Base-by-base conservation (phyloP, 2,113 vertebrate genomes). In the Aegypius monachus region DNA sequence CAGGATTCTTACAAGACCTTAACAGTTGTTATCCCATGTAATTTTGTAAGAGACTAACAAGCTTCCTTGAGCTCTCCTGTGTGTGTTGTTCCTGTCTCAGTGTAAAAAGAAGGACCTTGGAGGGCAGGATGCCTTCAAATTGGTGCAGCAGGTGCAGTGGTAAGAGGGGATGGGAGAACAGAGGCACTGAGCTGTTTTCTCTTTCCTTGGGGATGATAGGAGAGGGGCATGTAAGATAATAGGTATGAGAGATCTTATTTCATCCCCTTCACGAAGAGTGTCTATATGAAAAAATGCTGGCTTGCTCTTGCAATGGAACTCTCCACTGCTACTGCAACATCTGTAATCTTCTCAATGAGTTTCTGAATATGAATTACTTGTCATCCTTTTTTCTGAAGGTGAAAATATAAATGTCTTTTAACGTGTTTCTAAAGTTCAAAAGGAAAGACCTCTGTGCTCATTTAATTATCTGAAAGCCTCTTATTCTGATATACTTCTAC, bases 401-500 rank as follows among this genome's bases (percentile, higher is more conserved):
- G 38, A 80, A 84, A 83, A 75, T 80, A 85, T 26, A 95, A 94
- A 88, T 40, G 31, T 70, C 79, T 95, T 93, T 65, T 89, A 73
- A 84, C 40, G 8, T 63, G 6, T 81, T 95, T 86, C 56, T 71
- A 32, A 82, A 25, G 27, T 92, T 96, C 47, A 83, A 23, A 93
- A 75, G 29, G 34, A 20, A 94, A 88, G 59, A 55, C 40, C 53
- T 81, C n/a, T 91, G 40, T 53, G 38, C 47, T 92, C 71, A 66
- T 86, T 67, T 95, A 92, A 89, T 95, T 90, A 81, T 36, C 74
- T 89, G 65, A 56, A 94, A 84, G 50, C 32, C 8, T 18, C 43
- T 87, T 81, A 47, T 23, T 95, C 53, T 91, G 62, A 50, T 86
- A 25, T 29, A 38, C 50, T 88, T 84, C n/a, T 88, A 32, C 16